Conservation (phyloP, 2,888 invertebrate genomes). For the Endotricha flammealis region DNA sequence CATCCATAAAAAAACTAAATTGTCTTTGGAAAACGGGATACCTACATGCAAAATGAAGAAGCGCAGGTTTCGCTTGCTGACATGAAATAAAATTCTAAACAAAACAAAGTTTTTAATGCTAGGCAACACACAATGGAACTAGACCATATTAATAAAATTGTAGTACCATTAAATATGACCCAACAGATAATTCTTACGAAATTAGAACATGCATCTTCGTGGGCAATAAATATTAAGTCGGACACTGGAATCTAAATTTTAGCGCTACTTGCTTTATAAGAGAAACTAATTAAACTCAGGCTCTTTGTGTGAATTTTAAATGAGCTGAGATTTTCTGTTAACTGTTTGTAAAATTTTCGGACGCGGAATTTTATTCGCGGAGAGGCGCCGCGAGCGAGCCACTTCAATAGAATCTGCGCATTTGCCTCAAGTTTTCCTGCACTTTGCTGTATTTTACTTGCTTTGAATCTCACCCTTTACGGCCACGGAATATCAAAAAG, state of each 20-base stretch:
- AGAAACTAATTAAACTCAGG: constrained; percentile 24
- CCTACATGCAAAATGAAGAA: too few species aligned
- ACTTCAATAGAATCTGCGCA: constrained; percentile 18
- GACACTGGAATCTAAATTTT: constrained; percentile 27
- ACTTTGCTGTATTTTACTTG: constrained; percentile 16
- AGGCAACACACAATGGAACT: too few species aligned
- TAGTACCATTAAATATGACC: too few species aligned
- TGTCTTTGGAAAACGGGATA: too few species aligned
- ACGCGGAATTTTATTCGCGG: constrained; percentile 19
- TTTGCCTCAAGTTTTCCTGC: constrained; percentile 13
- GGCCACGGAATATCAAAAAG: constrained; percentile 27
- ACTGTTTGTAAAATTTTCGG: constrained; percentile 31
- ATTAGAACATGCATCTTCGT: constrained; percentile 13
- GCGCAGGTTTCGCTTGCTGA: too few species aligned
- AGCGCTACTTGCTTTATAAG: constrained; percentile 23
- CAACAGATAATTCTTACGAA: too few species aligned
- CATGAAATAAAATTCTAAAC: too few species aligned
- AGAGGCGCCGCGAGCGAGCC: constrained; percentile 5
- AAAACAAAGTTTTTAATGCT: too few species aligned
- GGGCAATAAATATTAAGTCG: constrained; percentile 24
- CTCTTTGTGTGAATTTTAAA: constrained; percentile 40
- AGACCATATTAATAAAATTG: too few species aligned
- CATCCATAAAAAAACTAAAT: too few species aligned
- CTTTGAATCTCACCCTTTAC: constrained; percentile 27
- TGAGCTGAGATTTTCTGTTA: constrained; percentile 27